Evolutionary conservation across 2,888 invertebrate genomes (phyloP), one percentile per base, ranked within the genome.

Genomic region (Tinea semifulvella): DNA sequence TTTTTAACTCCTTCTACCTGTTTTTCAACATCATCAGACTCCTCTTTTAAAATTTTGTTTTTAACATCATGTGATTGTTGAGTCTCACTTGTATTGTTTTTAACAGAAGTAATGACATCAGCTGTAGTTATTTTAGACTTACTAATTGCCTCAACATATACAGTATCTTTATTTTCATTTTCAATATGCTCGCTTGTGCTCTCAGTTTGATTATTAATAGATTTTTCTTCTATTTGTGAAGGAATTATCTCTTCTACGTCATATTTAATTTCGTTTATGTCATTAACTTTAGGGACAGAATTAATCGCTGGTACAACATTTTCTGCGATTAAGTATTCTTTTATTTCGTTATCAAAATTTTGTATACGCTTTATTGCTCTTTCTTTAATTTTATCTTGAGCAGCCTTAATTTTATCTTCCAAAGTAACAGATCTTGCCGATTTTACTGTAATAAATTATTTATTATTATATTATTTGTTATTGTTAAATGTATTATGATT

Each of bases 371-470:
- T 53, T 52, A 61, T 57, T 28, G 69, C 66, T 53, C 63, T 61
- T 53, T 65, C 55, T 44, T 56, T 57, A 18, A 75, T 53, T 50
- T 61, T 71, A 49, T 63, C 56, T 60, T 68, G 74, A 7, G 67
- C 73, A 38, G 44, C 59, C n/a, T 51, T 48, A 35, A 79, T 67
- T 60, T 69, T 79, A 53, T 72, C 53, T 46, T 72, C 62, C 46
- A 77, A 52, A 1, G 64, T 56, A 38, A 65, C 43, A 5, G 40
- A 10, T 49, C 55, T 60, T 17, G 45, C 43, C 42, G 58, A 72
- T 76, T 40, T 47, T 22, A 36, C 43, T 43, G 19, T 10, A 10
- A 38, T n/a, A n/a, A n/a, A n/a, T n/a, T n/a, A n/a, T n/a, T n/a
- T n/a, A n/a, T n/a, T n/a, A n/a, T n/a, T n/a, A n/a, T n/a, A n/a